Conservation (phyloP, 2,797 vertebrate genomes). For the Lophotriccus pileatus region DNA sequence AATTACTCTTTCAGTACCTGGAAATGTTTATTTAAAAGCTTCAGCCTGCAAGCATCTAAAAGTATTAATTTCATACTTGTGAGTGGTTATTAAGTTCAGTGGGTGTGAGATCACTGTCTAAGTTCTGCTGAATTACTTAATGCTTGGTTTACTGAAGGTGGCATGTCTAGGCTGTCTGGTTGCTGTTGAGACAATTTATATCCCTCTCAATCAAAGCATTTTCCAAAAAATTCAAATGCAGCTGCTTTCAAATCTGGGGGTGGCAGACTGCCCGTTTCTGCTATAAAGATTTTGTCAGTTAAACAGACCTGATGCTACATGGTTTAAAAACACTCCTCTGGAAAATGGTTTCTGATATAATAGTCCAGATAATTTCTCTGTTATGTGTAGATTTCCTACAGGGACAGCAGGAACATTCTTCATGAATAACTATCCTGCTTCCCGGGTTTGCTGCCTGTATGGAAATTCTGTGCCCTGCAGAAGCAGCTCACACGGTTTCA, state of each 20-base stretch:
- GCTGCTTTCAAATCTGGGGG: background rate
- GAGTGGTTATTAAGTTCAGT: background rate
- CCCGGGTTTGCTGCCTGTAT: background rate
- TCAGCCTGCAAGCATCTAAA: background rate
- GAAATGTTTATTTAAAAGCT: background rate
- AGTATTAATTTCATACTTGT: background rate
- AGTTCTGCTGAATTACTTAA: background rate
- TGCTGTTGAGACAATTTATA: background rate
- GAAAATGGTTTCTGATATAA: background rate
- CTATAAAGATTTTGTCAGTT: background rate
- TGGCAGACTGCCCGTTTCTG: background rate
- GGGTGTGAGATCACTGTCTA: background rate
- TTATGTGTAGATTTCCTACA: background rate
- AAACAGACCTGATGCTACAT: accelerated
- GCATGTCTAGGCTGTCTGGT: background rate
- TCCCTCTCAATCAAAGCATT: background rate
- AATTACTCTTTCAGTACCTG: background rate
- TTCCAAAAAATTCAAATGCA: background rate
- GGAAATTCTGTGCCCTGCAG: background rate
- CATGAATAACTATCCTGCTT: background rate
- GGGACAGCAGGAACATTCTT: background rate
- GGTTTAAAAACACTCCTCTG: background rate
- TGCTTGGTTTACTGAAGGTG: background rate
- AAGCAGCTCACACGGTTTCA: background rate
- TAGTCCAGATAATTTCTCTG: background rate